These are phyloP conservation scores for Drosophila ironensis DNA, from an alignment of 1,140 invertebrate species.

Conservation along the genomic window DNA sequence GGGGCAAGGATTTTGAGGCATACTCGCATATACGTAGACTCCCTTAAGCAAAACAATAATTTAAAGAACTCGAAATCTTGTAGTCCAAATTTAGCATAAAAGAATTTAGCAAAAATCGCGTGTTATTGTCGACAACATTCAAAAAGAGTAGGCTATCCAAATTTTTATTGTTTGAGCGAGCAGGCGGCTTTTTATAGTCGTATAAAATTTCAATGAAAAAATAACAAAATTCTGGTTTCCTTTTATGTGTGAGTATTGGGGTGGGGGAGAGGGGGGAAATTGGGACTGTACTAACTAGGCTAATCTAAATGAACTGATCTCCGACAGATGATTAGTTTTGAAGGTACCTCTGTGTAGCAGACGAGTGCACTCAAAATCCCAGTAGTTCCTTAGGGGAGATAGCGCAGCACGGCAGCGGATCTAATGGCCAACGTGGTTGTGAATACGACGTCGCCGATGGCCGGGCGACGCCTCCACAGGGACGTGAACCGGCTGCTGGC, in stretches of 20 bases:
- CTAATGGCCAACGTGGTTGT: constrained; percentile 58
- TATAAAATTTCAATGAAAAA: constrained; percentile 45
- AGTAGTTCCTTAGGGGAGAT: constrained; percentile 57
- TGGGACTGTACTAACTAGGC: too few species aligned
- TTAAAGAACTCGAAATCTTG: too few species aligned
- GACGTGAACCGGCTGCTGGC: constrained; percentile 99
- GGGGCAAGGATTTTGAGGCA: too few species aligned
- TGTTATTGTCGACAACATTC: too few species aligned
- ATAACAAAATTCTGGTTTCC: constrained; percentile 63
- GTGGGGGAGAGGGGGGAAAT: too few species aligned
- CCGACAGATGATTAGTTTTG: constrained; percentile 54
- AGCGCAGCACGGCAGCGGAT: constrained; percentile 38
- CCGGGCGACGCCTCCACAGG: constrained; percentile 99
- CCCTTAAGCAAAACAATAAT: too few species aligned
- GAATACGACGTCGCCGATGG: constrained; percentile 99
- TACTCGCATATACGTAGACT: too few species aligned
- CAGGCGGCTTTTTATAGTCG: constrained; percentile 34
- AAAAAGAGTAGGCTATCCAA: neutral
- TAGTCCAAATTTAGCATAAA: too few species aligned
- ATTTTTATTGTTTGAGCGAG: neutral
- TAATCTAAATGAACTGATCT: too few species aligned
- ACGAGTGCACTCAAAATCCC: constrained; percentile 64
- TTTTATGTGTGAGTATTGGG: constrained; percentile 63
- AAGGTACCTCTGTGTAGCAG: constrained; percentile 67
- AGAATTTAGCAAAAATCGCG: too few species aligned